phyloP scores from a whole-genome alignment of 1,140 invertebrate genomes.

The Phymorhynchus buccinoides region DNA sequence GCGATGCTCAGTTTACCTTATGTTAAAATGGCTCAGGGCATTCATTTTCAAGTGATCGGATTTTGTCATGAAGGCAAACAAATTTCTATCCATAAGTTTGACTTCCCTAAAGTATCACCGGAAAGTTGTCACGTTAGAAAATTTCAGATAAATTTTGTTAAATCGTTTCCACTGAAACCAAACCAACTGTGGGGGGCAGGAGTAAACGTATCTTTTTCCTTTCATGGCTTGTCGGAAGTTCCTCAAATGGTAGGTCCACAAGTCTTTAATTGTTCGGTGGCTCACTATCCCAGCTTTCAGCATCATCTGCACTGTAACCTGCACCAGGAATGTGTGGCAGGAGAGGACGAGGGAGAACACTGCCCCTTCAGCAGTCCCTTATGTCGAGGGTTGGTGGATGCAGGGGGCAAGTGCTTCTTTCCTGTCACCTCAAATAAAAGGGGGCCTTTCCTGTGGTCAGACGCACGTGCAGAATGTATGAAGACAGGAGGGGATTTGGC shows the following conservation, averaged over 20 bases:
- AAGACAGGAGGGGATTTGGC: not conserved
- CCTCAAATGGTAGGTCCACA: not conserved
- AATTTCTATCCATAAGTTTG: not conserved
- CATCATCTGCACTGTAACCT: constrained; percentile 19
- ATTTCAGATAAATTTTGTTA: not conserved
- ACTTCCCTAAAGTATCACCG: not conserved
- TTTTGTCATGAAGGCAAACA: not conserved
- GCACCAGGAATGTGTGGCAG: not conserved
- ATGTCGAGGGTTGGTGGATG: not conserved
- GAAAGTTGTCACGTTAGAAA: not conserved
- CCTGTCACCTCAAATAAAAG: not conserved
- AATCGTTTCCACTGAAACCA: not conserved
- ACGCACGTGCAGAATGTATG: not conserved
- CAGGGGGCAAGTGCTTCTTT: not conserved
- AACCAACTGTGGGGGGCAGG: not conserved
- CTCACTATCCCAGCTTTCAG: not conserved
- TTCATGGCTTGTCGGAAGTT: not conserved
- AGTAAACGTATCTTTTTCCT: not conserved
- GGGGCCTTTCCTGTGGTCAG: not conserved
- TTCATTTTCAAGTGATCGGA: not conserved
- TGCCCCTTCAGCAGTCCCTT: constrained; percentile 11
- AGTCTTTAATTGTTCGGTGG: constrained; percentile 10
- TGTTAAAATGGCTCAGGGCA: not conserved
- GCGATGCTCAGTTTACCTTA: not conserved
- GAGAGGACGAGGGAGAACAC: not conserved